Base-by-base conservation (phyloP, 2,113 vertebrate genomes). In the Ranitomeya imitator region DNA sequence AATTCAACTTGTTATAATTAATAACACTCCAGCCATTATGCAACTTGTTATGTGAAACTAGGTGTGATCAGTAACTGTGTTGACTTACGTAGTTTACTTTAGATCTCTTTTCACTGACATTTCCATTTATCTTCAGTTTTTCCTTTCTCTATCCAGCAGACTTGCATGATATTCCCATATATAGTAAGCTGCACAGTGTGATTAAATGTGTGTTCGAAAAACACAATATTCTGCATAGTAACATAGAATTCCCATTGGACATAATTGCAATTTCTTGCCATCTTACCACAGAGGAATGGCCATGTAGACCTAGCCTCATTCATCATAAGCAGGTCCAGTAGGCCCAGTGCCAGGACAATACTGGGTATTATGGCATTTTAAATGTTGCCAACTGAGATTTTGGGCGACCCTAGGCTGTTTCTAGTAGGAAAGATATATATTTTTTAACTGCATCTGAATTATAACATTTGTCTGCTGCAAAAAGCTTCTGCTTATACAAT, bases 41-140 rank as follows among this genome's bases (percentile, higher is more conserved):
- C 51, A 83, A 83, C 80, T 51, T 65, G 80, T 83, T 19, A 83
- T 61, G 26, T 81, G 26, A 81, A 37, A 37, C 26, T 81, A 18
- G 57, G 59, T 61, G 57, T 61, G 59, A 81, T 26, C 79, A 45
- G 59, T 59, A 81, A 21, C 23, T 61, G 57, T 63, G 45, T 60
- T 61, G 23, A 81, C 57, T 59, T 81, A 61, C 45, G 26, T 16
- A 19, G 19, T 65, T 65, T 83, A 51, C 18, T 67, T 83, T 83
- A 83, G 60, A 65, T 54, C 21, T 9, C 6, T 45, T 1, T 83
- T 19, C 67, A 15, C 37, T 79, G 13, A 67, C 6, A 23, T 83
- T 54, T 54, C 8, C 19, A 54, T 69, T 67, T 69, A 8, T 2
- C 19, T 54, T 54, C 45, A 19, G 3, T n/a, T 23, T n/a, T 54